phyloP scores from a whole-genome alignment of 2,888 invertebrate genomes.

The Asteroscopus sphinx region DNA sequence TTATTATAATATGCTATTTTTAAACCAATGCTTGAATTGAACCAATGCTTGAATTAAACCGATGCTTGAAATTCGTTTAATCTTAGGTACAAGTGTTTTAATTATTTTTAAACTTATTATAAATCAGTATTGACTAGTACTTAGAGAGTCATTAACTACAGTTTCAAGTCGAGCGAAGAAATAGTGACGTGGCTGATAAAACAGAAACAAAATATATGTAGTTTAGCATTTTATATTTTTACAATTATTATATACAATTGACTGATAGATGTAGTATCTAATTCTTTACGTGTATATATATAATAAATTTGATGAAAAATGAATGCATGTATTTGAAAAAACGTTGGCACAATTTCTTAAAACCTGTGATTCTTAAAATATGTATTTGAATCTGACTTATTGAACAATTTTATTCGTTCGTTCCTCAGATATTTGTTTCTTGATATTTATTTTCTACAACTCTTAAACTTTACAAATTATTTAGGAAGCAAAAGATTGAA shows the following conservation, averaged over 20 bases:
- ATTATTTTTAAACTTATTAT: conserved; percentile 17
- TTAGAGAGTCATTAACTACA: conserved; percentile 40
- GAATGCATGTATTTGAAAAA: conserved; percentile 59
- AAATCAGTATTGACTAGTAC: conserved; percentile 48
- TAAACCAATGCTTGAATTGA: no score
- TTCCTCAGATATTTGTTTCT: conserved; percentile 4
- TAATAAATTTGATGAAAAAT: conserved; percentile 58
- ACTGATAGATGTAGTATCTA: conserved; percentile 85
- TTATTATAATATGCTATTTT: no score
- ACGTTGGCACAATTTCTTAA: conserved; percentile 77
- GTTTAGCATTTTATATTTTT: conserved; percentile 58
- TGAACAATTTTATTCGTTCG: conserved; percentile 19
- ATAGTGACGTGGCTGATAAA: conserved; percentile 4
- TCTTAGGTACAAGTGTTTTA: conserved; percentile 3
- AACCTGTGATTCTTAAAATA: conserved; percentile 73
- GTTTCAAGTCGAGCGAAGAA: conserved; percentile 25
- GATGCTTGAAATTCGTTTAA: no score
- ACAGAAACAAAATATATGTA: conserved; percentile 18
- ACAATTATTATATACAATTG: conserved; percentile 77
- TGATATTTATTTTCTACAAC: neutral
- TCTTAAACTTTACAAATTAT: neutral
- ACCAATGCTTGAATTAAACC: no score
- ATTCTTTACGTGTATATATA: conserved; percentile 68
- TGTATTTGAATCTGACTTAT: conserved; percentile 59
- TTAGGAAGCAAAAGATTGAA: neutral